phyloP scores from a whole-genome alignment of 1,140 invertebrate genomes.

The Centruroides vittatus region DNA sequence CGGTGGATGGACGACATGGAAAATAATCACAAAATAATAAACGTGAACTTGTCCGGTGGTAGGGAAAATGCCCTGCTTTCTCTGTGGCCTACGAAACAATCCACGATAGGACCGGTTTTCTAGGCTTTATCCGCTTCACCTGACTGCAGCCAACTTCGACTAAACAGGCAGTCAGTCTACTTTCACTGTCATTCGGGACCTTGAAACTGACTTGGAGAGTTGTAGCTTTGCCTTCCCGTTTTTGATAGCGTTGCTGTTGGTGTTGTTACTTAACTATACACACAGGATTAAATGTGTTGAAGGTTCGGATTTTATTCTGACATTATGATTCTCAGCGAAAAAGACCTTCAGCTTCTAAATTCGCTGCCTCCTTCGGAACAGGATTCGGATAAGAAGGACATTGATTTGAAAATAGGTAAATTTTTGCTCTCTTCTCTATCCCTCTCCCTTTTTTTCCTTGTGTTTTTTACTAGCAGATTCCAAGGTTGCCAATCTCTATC shows the following conservation, averaged over 20 bases:
- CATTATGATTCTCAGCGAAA: constrained; percentile 21
- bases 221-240: neutral
- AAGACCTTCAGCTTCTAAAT: constrained; percentile 19
- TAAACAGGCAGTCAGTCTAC: constrained; percentile 1
- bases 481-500: no score
- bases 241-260: neutral
- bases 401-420: constrained; percentile 16
- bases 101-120: no score
- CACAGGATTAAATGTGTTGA: neutral
- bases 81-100: no score
- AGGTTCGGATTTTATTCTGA: neutral
- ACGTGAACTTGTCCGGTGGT: no score
- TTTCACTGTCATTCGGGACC: constrained; percentile 18
- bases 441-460: no score
- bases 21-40: no score
- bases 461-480: no score
- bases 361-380: constrained; percentile 11
- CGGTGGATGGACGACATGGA: no score
- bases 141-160: no score
- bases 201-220: constrained; percentile 13
- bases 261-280: neutral
- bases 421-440: neutral
- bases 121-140: no score
- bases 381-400: constrained; percentile 14
- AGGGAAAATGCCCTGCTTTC: no score